These are phyloP conservation scores for Busseola fusca DNA, from an alignment of 2,888 invertebrate species.

Conservation along the genomic window DNA sequence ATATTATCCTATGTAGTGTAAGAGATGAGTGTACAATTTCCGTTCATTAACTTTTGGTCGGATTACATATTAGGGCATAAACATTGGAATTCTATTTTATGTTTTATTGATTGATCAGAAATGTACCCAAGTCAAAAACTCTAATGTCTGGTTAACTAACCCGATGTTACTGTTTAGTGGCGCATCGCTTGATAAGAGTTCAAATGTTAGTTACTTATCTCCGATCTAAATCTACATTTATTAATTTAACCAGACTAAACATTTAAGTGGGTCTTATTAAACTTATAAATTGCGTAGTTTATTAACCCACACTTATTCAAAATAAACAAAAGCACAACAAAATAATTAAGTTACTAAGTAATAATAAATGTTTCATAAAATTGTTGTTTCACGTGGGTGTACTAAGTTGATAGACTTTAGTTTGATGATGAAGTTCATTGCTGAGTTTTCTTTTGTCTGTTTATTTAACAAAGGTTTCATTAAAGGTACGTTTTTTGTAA, in stretches of 20 bases:
- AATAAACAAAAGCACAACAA: neutral
- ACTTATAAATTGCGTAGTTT: neutral
- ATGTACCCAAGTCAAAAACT: neutral
- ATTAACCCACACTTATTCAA: neutral
- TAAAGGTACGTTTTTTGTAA: no score
- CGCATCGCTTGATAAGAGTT: no score
- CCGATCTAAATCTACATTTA: no score
- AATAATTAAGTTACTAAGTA: neutral
- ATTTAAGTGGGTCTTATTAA: no score
- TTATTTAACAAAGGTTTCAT: neutral
- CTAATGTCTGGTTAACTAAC: no score
- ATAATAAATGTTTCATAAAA: conserved; percentile 1
- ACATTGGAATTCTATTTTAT: neutral
- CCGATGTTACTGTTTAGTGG: no score
- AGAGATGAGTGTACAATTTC: no score
- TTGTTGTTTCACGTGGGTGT: conserved; percentile 1
- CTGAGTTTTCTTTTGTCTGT: neutral
- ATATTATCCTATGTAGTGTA: no score
- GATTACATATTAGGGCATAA: neutral
- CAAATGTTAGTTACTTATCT: no score
- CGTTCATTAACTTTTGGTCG: neutral
- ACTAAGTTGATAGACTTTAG: conserved; percentile 1
- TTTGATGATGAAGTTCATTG: neutral
- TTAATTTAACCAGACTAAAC: no score
- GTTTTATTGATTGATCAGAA: neutral